phyloP scores from a whole-genome alignment of 2,113 vertebrate genomes.

The Diphyllodes magnificus region DNA sequence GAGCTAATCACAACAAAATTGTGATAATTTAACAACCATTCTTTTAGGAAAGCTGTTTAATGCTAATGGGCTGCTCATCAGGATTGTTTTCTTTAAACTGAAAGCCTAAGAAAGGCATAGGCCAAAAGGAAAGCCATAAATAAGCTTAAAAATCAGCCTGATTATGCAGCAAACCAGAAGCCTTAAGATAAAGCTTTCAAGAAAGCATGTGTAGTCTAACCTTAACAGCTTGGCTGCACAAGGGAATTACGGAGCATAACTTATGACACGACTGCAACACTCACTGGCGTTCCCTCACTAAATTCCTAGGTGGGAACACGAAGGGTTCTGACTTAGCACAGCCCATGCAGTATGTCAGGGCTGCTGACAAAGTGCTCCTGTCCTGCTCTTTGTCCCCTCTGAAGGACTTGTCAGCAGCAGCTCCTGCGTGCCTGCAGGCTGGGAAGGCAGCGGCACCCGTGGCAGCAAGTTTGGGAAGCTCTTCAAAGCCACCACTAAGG shows the following conservation, averaged over 20 bases:
- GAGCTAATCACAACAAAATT: conserved; percentile 32
- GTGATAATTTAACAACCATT: conserved; percentile 17
- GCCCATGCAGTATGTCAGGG: neutral
- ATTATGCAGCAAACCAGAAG: neutral
- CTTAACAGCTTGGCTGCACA: neutral
- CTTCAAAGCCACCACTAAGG: neutral
- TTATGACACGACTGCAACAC: neutral
- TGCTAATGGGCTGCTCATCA: conserved; percentile 13
- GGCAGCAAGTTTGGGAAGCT: neutral
- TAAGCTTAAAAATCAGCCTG: neutral
- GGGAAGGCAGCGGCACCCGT: neutral
- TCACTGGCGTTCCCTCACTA: neutral
- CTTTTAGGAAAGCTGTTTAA: conserved; percentile 13
- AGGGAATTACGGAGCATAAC: neutral
- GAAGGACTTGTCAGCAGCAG: neutral
- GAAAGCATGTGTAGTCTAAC: neutral
- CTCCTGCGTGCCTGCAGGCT: neutral
- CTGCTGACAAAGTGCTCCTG: neutral
- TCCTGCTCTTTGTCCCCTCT: neutral
- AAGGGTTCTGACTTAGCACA: neutral
- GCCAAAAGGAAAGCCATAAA: neutral
- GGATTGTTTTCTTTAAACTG: conserved; percentile 25
- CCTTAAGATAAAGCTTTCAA: neutral
- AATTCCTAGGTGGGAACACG: neutral
- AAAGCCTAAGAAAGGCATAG: neutral